Evolutionary conservation across 1,140 invertebrate species (phyloP), one percentile per base, ranked within the genome.

Genomic region (Carcinoscorpius rotundicauda): DNA sequence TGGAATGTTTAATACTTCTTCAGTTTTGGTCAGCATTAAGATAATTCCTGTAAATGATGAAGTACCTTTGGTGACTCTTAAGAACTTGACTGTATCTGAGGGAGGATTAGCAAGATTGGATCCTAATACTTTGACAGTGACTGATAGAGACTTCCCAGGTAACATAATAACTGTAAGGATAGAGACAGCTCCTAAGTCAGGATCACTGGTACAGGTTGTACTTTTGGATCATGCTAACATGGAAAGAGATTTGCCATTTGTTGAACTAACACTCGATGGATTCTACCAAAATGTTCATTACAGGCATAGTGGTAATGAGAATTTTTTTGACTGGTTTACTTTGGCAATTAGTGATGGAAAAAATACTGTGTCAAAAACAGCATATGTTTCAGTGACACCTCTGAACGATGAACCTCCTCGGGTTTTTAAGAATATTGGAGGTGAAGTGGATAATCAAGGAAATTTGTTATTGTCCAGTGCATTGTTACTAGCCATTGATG

Each of bases 41-140:
- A 65, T 68, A 6, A 49, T 68, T 6, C 10, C 65, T 8, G 9
- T 62, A 52, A 68, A 68, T 60, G 66, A 68, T 64, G 66, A 68
- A 68, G 61, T 62, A 49, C 66, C 66, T 6, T 29, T 6, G 4
- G 61, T 68, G 60, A 11, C 3, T 49, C 10, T 65, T 9, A 61
- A 59, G 48, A 68, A 68, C 63, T 60, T 68, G 6, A 63, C 66
- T 10, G 57, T 68, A 4, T 52, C 62, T 50, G 66, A 68, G 60
- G 63, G 60, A 11, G 52, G 29, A 49, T 55, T 49, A n/a, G 62
- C 48, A 51, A 29, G 59, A 9, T 50, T 68, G 51, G 56, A 68
- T 56, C 64, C 62, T 63, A 11, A 60, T n/a, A 58, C 61, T 51
- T 4, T 68, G 8, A 51, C 52, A 51, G 61, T 63, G 29, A 61